Conservation (phyloP, 2,113 vertebrate species). For the Larimichthys polyactis region DNA sequence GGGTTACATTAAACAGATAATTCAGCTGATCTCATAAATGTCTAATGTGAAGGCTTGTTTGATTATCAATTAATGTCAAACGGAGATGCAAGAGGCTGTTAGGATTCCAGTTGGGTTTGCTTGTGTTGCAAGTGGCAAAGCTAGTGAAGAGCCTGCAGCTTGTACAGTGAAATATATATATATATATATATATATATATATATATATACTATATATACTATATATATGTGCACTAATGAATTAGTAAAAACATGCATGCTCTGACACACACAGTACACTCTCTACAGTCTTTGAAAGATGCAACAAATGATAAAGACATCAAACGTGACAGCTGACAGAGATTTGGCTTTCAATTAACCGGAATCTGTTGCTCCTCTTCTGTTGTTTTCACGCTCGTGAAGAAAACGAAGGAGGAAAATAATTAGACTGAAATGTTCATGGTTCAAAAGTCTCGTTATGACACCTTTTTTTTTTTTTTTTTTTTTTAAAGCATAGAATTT, state of each 20-base stretch:
- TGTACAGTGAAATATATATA: neutral
- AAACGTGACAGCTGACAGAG: conserved; percentile 41
- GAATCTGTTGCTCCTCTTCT: neutral
- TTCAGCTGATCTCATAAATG: conserved; percentile 81
- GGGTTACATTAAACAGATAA: conserved; percentile 82
- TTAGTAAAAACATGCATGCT: neutral
- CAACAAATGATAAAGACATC: conserved; percentile 43
- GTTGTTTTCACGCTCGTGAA: neutral
- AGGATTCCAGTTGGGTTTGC: conserved; percentile 50
- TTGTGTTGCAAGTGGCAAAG: conserved; percentile 24
- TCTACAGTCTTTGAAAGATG: conserved; percentile 37
- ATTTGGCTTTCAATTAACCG: conserved; percentile 39
- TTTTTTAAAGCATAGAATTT: neutral
- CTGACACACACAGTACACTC: neutral
- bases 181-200: neutral
- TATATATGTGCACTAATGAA: neutral
- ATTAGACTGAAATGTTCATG: neutral
- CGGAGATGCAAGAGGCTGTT: conserved; percentile 65
- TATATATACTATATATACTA: neutral
- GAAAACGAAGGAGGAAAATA: neutral
- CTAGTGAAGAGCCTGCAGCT: neutral
- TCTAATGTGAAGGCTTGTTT: conserved; percentile 79
- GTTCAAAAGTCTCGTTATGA: conserved; percentile 2
- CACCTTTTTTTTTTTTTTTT: neutral
- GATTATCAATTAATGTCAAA: conserved; percentile 82